Base-by-base conservation (phyloP, 2,888 invertebrate species). In the Drosophila kuntzei region DNA sequence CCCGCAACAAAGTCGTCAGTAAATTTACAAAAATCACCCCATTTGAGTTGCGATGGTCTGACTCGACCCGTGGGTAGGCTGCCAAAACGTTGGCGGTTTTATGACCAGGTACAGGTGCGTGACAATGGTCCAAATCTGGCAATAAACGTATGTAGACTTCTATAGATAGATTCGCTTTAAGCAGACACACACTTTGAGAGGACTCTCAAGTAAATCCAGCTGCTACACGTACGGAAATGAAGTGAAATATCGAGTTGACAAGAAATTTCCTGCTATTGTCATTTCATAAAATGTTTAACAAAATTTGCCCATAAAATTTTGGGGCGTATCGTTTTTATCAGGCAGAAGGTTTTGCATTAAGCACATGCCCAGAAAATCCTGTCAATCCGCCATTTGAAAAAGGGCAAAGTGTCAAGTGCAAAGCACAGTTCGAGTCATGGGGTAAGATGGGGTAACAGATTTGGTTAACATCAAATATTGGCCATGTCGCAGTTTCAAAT, bases 181-280 rank as follows among this genome's bases (percentile, higher is more conserved):
- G 16, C 49, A 20, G 39, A 20, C 44, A 34, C 49, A 34, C 55
- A 41, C 37, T 59, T 64, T 70, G 75, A 43, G 54, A 57, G 60
- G 75, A 65, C 49, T 71, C 61, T 37, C 54, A 57, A 61, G 55
- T 39, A 63, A 68, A 71, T 70, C 78, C 78, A 80, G 80, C 70
- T 70, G 77, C 66, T 59, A 46, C 41, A 51, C 59, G 47, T 66
- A 20, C 64, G 71, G 71, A 80, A 80, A 80, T 82, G 76, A 84
- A 84, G 79, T 61, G 82, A 78, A 80, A 84, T 78, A 80, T 76
- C 53, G 66, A 84, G 61, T 80, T 87, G 76, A 69, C 62, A 73
- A 62, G 66, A 37, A 47, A 7, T 37, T 50, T 39, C 39, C 37
- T 20, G 27, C 50, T 61, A 50, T 44, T 62, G 50, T 18, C 32